These are phyloP conservation scores for Zaprionus ornatus DNA, from an alignment of 1,140 invertebrate species.

Conservation along the genomic window DNA sequence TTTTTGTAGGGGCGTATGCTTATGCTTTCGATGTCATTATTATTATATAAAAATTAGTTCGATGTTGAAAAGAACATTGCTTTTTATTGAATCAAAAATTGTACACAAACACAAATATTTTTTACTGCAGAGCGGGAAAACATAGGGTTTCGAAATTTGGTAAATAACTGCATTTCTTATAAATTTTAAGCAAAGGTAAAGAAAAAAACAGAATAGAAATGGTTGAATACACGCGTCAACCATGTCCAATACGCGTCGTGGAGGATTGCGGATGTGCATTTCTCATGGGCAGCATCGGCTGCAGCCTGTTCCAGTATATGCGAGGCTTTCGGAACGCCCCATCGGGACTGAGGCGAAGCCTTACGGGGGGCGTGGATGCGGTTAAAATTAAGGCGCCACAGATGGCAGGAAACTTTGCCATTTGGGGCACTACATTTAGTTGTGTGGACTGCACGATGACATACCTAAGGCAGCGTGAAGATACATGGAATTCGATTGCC, in stretches of 20 bases:
- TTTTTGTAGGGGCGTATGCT: neutral
- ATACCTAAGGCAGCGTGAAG: conserved; percentile 55
- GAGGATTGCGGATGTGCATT: conserved; percentile 73
- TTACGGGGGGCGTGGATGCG: conserved; percentile 60
- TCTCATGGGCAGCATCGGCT: conserved; percentile 67
- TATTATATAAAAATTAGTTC: conserved; percentile 29
- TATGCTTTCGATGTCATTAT: neutral
- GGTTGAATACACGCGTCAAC: conserved; percentile 70
- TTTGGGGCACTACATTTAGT: conserved; percentile 71
- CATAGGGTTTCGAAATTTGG: conserved; percentile 27
- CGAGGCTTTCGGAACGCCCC: conserved; percentile 66
- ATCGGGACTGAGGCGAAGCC: conserved; percentile 45
- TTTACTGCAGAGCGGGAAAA: conserved; percentile 5
- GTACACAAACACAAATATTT: conserved; percentile 9
- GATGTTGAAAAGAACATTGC: conserved; percentile 19
- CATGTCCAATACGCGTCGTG: conserved; percentile 67
- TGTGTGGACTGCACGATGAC: conserved; percentile 67
- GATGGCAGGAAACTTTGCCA: conserved; percentile 66
- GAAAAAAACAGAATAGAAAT: conserved; percentile 1
- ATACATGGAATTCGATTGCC: conserved; percentile 68
- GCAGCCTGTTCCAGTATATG: conserved; percentile 58
- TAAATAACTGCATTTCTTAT: neutral
- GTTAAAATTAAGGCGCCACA: conserved; percentile 63
- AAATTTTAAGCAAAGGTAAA: conserved; percentile 16
- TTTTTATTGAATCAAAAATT: conserved; percentile 20